phyloP scores from a whole-genome alignment of 2,113 vertebrate species.

The Heterotis niloticus region DNA sequence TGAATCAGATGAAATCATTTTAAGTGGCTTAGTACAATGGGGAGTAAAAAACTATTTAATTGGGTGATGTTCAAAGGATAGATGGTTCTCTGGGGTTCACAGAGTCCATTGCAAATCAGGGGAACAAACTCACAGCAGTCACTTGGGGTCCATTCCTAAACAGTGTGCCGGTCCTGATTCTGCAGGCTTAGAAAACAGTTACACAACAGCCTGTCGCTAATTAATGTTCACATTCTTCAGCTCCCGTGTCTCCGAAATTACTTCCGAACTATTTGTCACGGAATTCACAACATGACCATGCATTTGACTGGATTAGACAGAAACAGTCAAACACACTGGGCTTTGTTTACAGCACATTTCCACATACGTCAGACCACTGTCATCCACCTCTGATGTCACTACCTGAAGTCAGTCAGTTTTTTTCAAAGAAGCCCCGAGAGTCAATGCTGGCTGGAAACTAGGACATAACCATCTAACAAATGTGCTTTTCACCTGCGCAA shows the following conservation, averaged over 20 bases:
- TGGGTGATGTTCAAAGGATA: not conserved
- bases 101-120: not conserved
- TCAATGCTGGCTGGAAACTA: not conserved
- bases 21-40: too few relatives aligned
- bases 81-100: not conserved
- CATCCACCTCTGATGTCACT: not conserved
- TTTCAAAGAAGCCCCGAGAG: not conserved
- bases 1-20: not conserved
- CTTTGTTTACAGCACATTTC: not conserved
- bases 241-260: not conserved
- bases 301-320: not conserved
- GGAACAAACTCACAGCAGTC: not conserved
- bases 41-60: too few relatives aligned
- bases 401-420: not conserved
- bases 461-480: not conserved
- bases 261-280: slow-evolving; percentile 10
- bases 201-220: slow-evolving; percentile 11
- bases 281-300: slow-evolving; percentile 4
- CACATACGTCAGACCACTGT: not conserved
- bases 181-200: not conserved
- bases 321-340: not conserved
- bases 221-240: slow-evolving; percentile 9
- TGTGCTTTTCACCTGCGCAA: not conserved
- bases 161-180: not conserved
- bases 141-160: not conserved